Percentiles rank a stretch among this genome's conserved stretches.
Conservation (phyloP, 2,797 vertebrate species). For the Liparis tanakae region DNA sequence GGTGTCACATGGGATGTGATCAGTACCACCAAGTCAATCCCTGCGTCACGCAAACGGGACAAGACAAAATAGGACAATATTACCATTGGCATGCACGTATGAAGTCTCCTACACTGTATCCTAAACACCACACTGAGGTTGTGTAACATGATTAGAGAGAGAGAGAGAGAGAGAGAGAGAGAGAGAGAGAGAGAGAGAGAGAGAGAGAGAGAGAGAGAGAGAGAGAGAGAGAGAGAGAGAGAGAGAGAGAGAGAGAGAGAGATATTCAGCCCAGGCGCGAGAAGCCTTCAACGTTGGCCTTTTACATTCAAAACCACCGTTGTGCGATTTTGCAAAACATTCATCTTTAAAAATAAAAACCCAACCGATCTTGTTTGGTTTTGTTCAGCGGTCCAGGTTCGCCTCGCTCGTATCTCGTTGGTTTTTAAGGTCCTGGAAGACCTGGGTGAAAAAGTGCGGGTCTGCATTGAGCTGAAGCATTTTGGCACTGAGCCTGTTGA, state of each 20-base stretch:
- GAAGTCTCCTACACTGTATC: slow-evolving; percentile 56
- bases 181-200: neutral
- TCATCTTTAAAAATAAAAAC: slow-evolving; percentile 18
- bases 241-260: neutral
- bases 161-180: neutral
- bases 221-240: neutral
- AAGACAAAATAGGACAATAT: slow-evolving; percentile 47
- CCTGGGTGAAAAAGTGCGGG: slow-evolving; percentile 97
- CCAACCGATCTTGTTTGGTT: neutral
- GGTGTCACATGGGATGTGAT: slow-evolving; percentile 12
- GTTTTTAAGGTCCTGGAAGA: slow-evolving; percentile 97
- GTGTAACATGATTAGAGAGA: slow-evolving; percentile 54
- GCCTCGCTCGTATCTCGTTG: slow-evolving; percentile 85
- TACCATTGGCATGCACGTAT: slow-evolving; percentile 74
- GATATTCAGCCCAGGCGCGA: slow-evolving; percentile 30
- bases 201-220: neutral
- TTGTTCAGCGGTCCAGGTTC: slow-evolving; percentile 89
- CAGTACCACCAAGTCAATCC: slow-evolving; percentile 21
- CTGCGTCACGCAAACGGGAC: slow-evolving; percentile 27
- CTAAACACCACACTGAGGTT: slow-evolving; percentile 68
- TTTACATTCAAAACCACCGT: slow-evolving; percentile 52
- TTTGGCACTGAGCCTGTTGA: slow-evolving; percentile 92
- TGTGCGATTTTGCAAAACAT: slow-evolving; percentile 40
- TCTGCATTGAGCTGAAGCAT: slow-evolving; percentile 97
- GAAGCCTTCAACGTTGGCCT: slow-evolving; percentile 35